Percentiles rank a stretch among this genome's conserved stretches.
phyloP scores from a whole-genome alignment of 2,888 invertebrate species.

The Drosophila sordidapex region DNA sequence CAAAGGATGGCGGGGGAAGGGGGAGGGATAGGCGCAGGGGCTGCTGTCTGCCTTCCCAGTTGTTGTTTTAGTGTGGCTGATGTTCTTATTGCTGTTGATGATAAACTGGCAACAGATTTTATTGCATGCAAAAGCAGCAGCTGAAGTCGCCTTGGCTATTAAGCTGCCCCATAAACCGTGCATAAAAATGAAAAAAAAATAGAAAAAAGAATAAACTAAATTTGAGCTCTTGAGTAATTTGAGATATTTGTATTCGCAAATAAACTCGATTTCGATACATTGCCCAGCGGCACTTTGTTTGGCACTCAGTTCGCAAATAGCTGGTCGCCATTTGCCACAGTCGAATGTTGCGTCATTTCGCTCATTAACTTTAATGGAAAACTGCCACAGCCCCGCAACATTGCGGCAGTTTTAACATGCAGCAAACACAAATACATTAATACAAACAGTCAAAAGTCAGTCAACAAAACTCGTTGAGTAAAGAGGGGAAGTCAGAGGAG shows the following conservation, averaged over 20 bases:
- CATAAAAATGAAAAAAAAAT: conserved; percentile 26
- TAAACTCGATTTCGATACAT: conserved; percentile 42
- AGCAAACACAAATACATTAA: conserved; percentile 31
- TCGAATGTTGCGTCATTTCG: conserved; percentile 25
- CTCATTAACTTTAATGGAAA: conserved; percentile 59
- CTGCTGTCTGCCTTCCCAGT: conserved; percentile 9
- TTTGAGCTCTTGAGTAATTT: conserved; percentile 37
- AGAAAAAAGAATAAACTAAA: not conserved
- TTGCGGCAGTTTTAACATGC: conserved; percentile 28
- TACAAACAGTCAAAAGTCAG: conserved; percentile 36
- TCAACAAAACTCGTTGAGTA: not conserved
- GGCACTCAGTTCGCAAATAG: conserved; percentile 50
- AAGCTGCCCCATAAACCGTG: conserved; percentile 43
- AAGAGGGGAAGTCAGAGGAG: not conserved
- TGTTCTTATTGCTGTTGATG: conserved; percentile 39
- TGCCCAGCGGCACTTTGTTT: conserved; percentile 31
- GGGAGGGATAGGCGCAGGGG: not conserved
- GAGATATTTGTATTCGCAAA: conserved; percentile 33
- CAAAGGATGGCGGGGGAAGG: not conserved
- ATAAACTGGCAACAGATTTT: conserved; percentile 58
- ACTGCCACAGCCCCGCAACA: not conserved
- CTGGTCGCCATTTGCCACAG: conserved; percentile 21
- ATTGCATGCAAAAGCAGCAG: conserved; percentile 8
- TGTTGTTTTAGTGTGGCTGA: conserved; percentile 27
- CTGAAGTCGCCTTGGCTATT: conserved; percentile 56